phyloP scores from a whole-genome alignment of 2,888 invertebrate genomes.

The Morpho helenor region DNA sequence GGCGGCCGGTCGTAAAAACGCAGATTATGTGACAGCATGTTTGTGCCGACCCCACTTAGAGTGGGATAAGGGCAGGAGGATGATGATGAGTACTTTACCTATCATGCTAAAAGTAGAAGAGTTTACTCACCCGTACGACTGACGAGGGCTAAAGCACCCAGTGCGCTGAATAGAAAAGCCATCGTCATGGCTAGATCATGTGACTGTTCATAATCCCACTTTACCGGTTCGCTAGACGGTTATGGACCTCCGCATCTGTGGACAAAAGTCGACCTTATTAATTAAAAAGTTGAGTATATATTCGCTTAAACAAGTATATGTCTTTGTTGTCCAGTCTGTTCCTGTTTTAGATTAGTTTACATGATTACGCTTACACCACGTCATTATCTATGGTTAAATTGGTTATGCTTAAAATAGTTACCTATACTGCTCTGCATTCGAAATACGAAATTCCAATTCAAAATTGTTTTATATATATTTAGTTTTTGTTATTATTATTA shows the following conservation, averaged over 20 bases:
- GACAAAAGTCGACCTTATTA: slow-evolving; percentile 26
- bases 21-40: no score
- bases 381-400: no score
- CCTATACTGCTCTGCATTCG: no score
- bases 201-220: slow-evolving; percentile 58
- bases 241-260: slow-evolving; percentile 31
- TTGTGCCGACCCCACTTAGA: no score
- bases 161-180: slow-evolving; percentile 55
- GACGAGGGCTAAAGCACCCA: slow-evolving; percentile 61
- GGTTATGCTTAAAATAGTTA: no score
- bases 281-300: slow-evolving; percentile 1
- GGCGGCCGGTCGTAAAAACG: no score
- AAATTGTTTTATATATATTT: no score
- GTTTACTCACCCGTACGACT: slow-evolving; percentile 56
- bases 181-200: slow-evolving; percentile 60
- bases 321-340: slow-evolving; percentile 6
- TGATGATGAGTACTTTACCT: no score
- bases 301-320: background rate
- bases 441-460: no score
- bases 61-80: no score
- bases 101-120: no score
- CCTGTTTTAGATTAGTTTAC: slow-evolving; percentile 7
- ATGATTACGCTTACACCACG: background rate
- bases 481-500: no score
- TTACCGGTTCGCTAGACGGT: slow-evolving; percentile 44